A percentile compares a stretch with the other conserved stretches of the same genome.
Evolutionary conservation across 1,140 invertebrate species (phyloP).

Genomic region (Zaprionus lachaisei): DNA sequence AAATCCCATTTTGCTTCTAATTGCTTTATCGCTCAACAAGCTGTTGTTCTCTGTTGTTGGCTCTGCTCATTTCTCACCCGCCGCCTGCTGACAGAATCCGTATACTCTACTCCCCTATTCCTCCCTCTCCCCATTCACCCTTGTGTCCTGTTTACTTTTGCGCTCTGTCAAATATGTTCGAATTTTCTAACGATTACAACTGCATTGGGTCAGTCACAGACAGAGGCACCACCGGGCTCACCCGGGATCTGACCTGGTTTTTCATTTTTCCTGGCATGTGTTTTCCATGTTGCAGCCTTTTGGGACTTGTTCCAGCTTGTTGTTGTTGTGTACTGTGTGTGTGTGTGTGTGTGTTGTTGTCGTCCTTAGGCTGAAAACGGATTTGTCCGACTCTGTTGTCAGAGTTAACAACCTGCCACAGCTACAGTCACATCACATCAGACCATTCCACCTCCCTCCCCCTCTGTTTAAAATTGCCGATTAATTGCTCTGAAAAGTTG

Average conservation of each 20-base stretch:
- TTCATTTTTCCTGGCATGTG: constrained; percentile 78
- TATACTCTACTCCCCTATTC: constrained; percentile 3
- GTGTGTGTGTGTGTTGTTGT: constrained; percentile 46
- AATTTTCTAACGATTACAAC: constrained; percentile 82
- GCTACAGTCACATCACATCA: constrained; percentile 30
- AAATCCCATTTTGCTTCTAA: constrained; percentile 82
- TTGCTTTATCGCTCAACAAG: constrained; percentile 82
- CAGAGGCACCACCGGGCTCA: constrained; percentile 2
- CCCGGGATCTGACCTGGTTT: constrained; percentile 68
- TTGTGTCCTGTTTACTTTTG: constrained; percentile 73
- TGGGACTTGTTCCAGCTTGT: constrained; percentile 35
- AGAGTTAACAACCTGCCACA: constrained; percentile 65
- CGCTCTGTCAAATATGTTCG: constrained; percentile 82
- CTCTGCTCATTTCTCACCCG: constrained; percentile 71
- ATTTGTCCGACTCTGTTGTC: constrained; percentile 68
- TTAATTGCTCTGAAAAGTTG: constrained; percentile 64
- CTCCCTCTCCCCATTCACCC: background rate
- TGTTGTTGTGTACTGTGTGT: constrained; percentile 31
- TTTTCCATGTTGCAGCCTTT: constrained; percentile 61
- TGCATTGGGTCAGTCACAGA: constrained; percentile 49
- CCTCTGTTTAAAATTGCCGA: constrained; percentile 66
- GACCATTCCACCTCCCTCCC: background rate
- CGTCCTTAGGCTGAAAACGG: constrained; percentile 59
- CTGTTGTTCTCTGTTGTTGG: constrained; percentile 63
- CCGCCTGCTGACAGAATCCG: constrained; percentile 58